Base-by-base conservation (phyloP, 2,113 vertebrate species). In the Chascanopsetta lugubris region DNA sequence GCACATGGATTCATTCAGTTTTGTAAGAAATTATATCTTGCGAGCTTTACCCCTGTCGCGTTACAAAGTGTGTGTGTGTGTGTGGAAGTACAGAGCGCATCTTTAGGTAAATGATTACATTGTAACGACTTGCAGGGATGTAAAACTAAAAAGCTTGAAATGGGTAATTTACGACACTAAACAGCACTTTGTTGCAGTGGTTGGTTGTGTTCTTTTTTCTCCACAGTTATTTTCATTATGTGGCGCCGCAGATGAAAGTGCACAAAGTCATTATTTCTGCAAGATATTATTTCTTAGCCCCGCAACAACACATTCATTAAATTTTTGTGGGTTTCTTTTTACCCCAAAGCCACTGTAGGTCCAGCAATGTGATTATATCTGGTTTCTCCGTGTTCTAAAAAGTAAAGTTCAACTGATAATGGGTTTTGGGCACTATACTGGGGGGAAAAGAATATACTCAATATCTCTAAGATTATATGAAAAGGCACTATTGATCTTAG, bases 1-100 rank as follows among this genome's bases (percentile, higher is more conserved):
- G 26, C 8, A 17, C 57, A 75, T 27, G 40, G 32, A 79, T 79
- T 82, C 66, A 48, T 82, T 80, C 61, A 51, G 54, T 10, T 17
- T 13, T 61, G 32, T 64, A 42, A 59, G 32, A 17, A 57, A 47
- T 58, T 15, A 18, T 42, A 42, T 42, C n/a, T 42, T 18, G 38
- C 38, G 2, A 27, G 29, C 43, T 12, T 26, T 51, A 0, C 26
- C 17, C 21, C 20, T n/a, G 46, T 38, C 66, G 18, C 26, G 48
- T 63, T 69, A 27, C 50, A 66, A 34, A 77, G 46, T 54, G 32
- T 24, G 32, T 27, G 34, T 25, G 55, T 57, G 21, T 62, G 22
- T 46, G 9, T 54, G 25, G 45, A 6, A 24, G 46, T 22, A 38
- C 15, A 38, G 12, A 36, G 12, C 34, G 15, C 12, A 5, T 38